Evolutionary conservation across 2,797 vertebrate genomes (phyloP).

Genomic region (Smutsia gigantea): DNA sequence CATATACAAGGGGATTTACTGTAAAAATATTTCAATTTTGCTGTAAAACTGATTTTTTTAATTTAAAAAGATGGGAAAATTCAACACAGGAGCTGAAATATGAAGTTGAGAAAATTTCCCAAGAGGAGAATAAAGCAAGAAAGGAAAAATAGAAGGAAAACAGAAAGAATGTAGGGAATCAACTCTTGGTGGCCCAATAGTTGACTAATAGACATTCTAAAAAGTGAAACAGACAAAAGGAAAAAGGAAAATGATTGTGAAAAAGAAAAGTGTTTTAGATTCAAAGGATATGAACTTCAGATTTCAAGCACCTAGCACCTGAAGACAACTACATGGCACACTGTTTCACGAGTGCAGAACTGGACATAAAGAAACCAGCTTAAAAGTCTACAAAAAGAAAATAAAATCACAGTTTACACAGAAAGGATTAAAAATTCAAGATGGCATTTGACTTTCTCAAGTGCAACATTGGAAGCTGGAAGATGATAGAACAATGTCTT

Average conservation of each 20-base stretch:
- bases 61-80: not conserved
- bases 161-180: not conserved
- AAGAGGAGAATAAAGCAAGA: not conserved
- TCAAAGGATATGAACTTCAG: not conserved
- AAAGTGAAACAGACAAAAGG: not conserved
- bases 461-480: not conserved
- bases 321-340: not conserved
- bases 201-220: not conserved
- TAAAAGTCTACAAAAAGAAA: not conserved
- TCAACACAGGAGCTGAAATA: not conserved
- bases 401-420: not conserved
- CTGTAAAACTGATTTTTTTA: slow-evolving; percentile 12
- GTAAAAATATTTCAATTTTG: slow-evolving; percentile 27
- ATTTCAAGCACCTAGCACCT: not conserved
- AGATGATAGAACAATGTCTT: slow-evolving; percentile 35
- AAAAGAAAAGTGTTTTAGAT: not conserved
- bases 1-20: not conserved
- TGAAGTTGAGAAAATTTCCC: slow-evolving; percentile 29
- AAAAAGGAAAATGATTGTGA: not conserved
- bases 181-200: not conserved
- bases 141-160: not conserved
- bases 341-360: not conserved
- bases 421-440: slow-evolving; percentile 50
- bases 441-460: slow-evolving; percentile 39
- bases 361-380: not conserved